Evolutionary conservation across 2,113 vertebrate genomes (phyloP), one percentile per base, ranked within the genome.

Genomic region (Coturnix japonica): DNA sequence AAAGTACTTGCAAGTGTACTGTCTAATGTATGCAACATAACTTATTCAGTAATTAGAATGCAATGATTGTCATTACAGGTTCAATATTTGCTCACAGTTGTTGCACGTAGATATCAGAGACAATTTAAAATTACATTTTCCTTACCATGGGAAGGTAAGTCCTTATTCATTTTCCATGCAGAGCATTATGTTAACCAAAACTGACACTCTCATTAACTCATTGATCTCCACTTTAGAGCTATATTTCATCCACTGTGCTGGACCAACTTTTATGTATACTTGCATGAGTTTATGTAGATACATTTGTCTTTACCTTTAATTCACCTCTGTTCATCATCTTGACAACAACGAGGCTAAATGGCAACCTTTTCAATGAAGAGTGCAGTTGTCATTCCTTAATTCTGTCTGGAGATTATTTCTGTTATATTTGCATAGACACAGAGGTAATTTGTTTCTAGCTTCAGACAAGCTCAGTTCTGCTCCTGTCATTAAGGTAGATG

Each of bases 131-230:
- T 89, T 81, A 53, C 39, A 74, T 30, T 81, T 91, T 87, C 61
- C 51, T 77, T 89, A 37, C 28, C 28, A 20, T 20, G 15, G 56
- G 22, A 92, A 76, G 20, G 63, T 69, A 81, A 23, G 37, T 37
- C 23, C 49, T 92, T 71, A 94, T 85, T 93, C 81, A 66, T 82
- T 93, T 70, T 60, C 59, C 47, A 44, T 37, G 78, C 69, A 71
- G 72, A 94, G 78, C 47, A 89, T 63, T 74, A 51, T 22, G 67
- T 89, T 95, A 92, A 80, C 72, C 71, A 61, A 25, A 23, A 56
- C 31, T 87, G 82, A 91, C 91, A 87, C 18, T 60, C 54, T 95
- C 87, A 85, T 94, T 93, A 91, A 92, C 46, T 92, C 39, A 44
- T 28, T 31, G 65, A 71, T 85, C 84, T 91, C 71, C 65, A 9